Percentiles rank a stretch among this genome's conserved stretches.
phyloP scores from a whole-genome alignment of 2,113 vertebrate genomes.

The Chionis minor region DNA sequence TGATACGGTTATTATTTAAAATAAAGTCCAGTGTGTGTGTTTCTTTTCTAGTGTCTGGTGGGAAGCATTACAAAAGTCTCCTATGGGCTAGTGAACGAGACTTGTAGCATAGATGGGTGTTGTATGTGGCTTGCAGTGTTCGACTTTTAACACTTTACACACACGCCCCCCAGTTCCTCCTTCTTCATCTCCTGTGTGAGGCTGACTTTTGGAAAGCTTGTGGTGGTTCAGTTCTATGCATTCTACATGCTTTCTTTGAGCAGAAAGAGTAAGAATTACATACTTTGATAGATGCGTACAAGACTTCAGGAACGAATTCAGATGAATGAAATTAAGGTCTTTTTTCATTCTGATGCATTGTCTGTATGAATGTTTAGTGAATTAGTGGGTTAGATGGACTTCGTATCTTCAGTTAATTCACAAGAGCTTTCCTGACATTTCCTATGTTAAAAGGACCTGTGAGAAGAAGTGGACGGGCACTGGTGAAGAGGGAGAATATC shows the following conservation, averaged over 20 bases:
- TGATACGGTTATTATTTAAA: not conserved
- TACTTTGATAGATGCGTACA: not conserved
- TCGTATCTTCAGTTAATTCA: not conserved
- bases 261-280: not conserved
- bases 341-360: not conserved
- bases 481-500: not conserved
- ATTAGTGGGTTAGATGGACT: not conserved
- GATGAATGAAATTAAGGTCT: not conserved
- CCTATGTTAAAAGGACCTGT: not conserved
- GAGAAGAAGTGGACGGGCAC: not conserved
- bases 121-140: not conserved
- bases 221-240: rapidly evolving
- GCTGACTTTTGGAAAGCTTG: not conserved
- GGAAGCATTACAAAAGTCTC: not conserved
- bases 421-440: not conserved
- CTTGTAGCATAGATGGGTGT: not conserved
- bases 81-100: not conserved
- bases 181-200: not conserved
- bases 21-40: not conserved
- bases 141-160: not conserved
- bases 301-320: not conserved
- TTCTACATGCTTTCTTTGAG: not conserved
- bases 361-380: not conserved
- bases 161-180: rapidly evolving
- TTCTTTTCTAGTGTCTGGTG: not conserved